phyloP scores from a whole-genome alignment of 1,140 invertebrate genomes.

The Riptortus pedestris region DNA sequence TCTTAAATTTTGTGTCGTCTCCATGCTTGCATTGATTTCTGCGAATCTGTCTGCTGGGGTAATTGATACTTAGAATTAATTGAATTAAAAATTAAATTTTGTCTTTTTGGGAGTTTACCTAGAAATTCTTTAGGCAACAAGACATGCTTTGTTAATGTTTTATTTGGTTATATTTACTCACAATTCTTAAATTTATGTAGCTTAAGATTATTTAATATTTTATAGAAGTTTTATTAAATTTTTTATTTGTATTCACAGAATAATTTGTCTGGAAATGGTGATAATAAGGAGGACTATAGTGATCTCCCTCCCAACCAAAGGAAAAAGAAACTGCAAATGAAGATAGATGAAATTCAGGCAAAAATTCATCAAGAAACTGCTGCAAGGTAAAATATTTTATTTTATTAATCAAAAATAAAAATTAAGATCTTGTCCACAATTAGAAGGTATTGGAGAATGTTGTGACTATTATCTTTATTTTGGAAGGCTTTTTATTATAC shows the following conservation, averaged over 20 bases:
- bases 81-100: no score
- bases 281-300: slow-evolving; percentile 86
- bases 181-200: no score
- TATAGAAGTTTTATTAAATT: background rate
- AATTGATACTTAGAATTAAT: no score
- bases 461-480: background rate
- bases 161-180: no score
- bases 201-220: background rate
- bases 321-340: slow-evolving; percentile 82
- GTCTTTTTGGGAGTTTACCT: no score
- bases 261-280: slow-evolving; percentile 56
- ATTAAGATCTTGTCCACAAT: background rate
- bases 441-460: background rate
- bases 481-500: no score
- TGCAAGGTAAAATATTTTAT: slow-evolving; percentile 47
- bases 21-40: no score
- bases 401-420: background rate
- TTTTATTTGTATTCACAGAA: slow-evolving; percentile 46
- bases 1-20: no score
- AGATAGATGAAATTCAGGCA: slow-evolving; percentile 74
- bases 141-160: no score
- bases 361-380: slow-evolving; percentile 88
- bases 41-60: no score
- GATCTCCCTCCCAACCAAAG: slow-evolving; percentile 94
- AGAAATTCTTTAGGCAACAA: no score